Base-by-base conservation (phyloP, 2,888 invertebrate genomes). In the Megalurothrips usitatus region DNA sequence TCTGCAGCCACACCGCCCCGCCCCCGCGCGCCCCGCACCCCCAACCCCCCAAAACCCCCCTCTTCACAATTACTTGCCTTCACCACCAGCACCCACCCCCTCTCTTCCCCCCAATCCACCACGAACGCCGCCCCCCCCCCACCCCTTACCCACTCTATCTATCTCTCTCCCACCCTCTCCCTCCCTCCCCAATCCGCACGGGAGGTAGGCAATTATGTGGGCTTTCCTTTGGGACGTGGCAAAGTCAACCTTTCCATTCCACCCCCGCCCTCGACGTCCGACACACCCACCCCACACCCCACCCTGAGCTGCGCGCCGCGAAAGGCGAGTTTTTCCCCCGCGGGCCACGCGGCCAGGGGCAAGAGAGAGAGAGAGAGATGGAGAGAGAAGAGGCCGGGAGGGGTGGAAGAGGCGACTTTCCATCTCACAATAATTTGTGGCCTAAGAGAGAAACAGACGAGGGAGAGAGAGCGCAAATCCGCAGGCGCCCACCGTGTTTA, bases 121-220 rank as follows among this genome's bases (percentile, higher is more conserved):
- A 12, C 58, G 6, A 43, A 43, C 58, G 58, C 58, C 58, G 0
- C 58, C 19, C 58, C 58, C 58, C 58, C 19, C 58, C 58, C n/a
- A n/a, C n/a, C n/a, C n/a, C n/a, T n/a, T n/a, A n/a, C n/a, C n/a
- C n/a, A n/a, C n/a, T n/a, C n/a, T n/a, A n/a, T n/a, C n/a, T n/a
- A n/a, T n/a, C n/a, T n/a, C n/a, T n/a, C n/a, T n/a, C 58, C 19
- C 58, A 12, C 58, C n/a, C n/a, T n/a, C n/a, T n/a, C n/a, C n/a
- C n/a, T n/a, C 58, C 58, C 2, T 10, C 52, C 19, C 58, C 58
- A 58, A 17, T 17, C 58, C 58, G 19, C 58, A 19, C 68, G 68
- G 68, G 68, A 75, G 68, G 68, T 75, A 75, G 68, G 68, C 68
- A 75, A 75, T 75, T 75, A 75, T 26, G 68, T 26, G 23, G 68